These are phyloP conservation scores for Agrotis exclamationis DNA, from an alignment of 2,888 invertebrate species.

Conservation along the genomic window DNA sequence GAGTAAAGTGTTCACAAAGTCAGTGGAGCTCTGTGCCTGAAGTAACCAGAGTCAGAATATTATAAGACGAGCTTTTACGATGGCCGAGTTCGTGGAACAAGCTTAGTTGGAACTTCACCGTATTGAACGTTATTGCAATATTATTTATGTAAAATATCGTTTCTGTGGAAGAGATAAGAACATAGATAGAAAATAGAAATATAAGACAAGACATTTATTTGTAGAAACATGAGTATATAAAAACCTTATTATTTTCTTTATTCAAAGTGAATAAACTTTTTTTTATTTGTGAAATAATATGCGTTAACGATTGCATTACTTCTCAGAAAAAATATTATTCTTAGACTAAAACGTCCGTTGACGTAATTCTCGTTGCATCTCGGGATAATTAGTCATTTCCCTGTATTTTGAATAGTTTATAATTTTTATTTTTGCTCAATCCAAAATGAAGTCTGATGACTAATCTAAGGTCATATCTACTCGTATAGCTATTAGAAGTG, in stretches of 20 bases:
- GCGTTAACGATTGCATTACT: not conserved
- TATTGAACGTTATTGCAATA: slow-evolving; percentile 7
- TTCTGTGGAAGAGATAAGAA: no score
- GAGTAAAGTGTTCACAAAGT: slow-evolving; percentile 11
- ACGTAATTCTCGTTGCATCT: not conserved
- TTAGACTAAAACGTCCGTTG: not conserved
- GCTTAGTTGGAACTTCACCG: not conserved
- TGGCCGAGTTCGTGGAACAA: slow-evolving; percentile 16
- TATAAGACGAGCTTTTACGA: slow-evolving; percentile 5
- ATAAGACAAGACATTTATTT: no score
- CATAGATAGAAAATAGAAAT: no score
- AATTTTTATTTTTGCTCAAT: no score
- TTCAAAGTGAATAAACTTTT: no score
- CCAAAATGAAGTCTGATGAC: no score
- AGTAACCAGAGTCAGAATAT: slow-evolving; percentile 11
- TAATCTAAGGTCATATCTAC: no score
- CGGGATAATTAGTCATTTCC: not conserved
- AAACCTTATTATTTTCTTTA: no score
- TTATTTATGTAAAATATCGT: not conserved
- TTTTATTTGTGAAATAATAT: no score
- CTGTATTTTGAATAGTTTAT: not conserved
- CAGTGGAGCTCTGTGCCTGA: not conserved
- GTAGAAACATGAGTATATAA: no score
- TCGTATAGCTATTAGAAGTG: no score
- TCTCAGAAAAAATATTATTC: not conserved